These are phyloP conservation scores for Grallaria varia DNA, from an alignment of 2,113 vertebrate species.

Conservation along the genomic window DNA sequence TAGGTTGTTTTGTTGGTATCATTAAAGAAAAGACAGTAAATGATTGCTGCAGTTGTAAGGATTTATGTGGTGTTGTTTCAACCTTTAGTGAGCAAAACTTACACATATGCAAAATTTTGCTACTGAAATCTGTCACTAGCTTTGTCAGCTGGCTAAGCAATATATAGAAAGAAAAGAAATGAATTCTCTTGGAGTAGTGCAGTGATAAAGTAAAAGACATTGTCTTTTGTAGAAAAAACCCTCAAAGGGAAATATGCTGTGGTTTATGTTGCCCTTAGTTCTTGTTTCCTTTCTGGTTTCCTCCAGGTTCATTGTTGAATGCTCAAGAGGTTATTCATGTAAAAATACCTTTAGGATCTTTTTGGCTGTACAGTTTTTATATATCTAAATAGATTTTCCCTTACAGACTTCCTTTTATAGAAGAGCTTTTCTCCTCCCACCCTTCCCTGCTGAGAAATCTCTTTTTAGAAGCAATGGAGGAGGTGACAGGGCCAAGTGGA, in stretches of 20 bases:
- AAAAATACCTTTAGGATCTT: background rate
- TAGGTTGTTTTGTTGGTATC: background rate
- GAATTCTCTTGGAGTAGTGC: background rate
- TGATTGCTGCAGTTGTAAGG: background rate
- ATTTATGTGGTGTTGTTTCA: slow-evolving; percentile 11
- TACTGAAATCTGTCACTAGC: background rate
- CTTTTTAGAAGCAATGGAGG: background rate
- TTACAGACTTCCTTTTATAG: background rate
- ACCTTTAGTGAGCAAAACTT: background rate
- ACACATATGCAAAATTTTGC: background rate
- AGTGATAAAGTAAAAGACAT: background rate
- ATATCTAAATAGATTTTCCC: background rate
- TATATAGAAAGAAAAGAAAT: background rate
- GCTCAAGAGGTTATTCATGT: background rate
- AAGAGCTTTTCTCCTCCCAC: background rate
- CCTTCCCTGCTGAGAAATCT: background rate
- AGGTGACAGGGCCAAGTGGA: background rate
- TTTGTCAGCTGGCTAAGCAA: background rate
- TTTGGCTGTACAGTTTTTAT: background rate
- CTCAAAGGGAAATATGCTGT: background rate
- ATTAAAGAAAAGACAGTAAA: slow-evolving; percentile 22
- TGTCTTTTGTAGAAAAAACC: background rate
- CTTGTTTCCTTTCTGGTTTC: background rate
- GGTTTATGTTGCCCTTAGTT: background rate
- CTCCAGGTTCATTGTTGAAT: background rate